Evolutionary conservation across 2,797 vertebrate genomes (phyloP).

Genomic region (Natrix natrix): DNA sequence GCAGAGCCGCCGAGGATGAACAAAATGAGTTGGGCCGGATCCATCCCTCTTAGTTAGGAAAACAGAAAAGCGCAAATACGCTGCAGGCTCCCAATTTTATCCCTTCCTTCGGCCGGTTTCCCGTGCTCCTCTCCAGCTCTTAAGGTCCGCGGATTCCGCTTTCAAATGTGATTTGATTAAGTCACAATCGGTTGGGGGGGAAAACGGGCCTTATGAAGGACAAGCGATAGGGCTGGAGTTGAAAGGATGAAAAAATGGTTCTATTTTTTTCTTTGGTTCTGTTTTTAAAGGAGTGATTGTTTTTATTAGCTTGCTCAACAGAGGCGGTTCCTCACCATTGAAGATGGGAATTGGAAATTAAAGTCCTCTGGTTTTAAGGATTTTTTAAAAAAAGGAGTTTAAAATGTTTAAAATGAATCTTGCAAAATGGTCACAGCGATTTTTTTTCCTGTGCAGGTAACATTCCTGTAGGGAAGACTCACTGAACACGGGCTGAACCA

Average conservation of each 20-base stretch:
- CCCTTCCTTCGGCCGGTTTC: not conserved
- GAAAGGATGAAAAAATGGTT: not conserved
- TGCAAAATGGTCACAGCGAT: not conserved
- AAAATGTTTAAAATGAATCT: not conserved
- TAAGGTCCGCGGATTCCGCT: not conserved
- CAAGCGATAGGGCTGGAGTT: not conserved
- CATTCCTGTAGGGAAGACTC: not conserved
- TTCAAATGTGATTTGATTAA: not conserved
- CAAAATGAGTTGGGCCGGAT: not conserved
- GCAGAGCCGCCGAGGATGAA: too few species aligned
- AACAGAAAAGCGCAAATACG: not conserved
- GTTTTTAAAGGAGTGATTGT: not conserved
- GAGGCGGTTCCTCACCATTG: not conserved
- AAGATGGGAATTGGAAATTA: not conserved
- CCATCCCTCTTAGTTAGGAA: not conserved
- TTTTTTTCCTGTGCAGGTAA: not conserved
- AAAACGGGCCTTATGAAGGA: not conserved
- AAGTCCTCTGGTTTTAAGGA: not conserved
- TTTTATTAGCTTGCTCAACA: not conserved
- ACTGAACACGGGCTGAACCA: not conserved
- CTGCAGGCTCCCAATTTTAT: not conserved
- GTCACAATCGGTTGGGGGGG: too few species aligned
- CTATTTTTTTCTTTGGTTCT: not conserved
- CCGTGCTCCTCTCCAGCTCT: not conserved
- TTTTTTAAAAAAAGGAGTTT: not conserved